Conservation (phyloP, 2,888 invertebrate genomes). For the Allygus modestus region DNA sequence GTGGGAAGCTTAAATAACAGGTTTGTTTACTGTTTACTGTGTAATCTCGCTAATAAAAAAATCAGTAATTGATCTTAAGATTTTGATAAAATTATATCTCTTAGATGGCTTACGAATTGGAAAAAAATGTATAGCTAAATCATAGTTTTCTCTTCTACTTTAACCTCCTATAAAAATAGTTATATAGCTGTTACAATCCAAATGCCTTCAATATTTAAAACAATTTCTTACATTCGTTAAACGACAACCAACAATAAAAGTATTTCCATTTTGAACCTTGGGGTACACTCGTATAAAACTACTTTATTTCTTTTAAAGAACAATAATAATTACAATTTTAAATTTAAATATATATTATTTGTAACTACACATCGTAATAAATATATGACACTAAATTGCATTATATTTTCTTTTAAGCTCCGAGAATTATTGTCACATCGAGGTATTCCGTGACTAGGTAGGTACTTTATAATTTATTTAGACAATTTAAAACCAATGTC, state of each 20-base stretch:
- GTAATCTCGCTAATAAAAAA: no score
- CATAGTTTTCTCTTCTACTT: no score
- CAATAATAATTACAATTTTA: constrained; percentile 51
- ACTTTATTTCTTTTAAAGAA: constrained; percentile 39
- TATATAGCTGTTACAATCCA: no score
- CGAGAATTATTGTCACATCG: constrained; percentile 60
- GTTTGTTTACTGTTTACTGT: no score
- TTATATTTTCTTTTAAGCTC: constrained; percentile 57
- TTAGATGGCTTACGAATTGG: no score
- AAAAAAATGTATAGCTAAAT: no score
- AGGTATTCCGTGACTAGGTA: constrained; percentile 60
- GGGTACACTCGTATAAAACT: constrained; percentile 26
- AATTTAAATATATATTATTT: constrained; percentile 54
- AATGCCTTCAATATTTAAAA: no score
- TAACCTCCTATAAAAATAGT: no score
- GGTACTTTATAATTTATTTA: constrained; percentile 57
- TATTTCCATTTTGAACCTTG: constrained; percentile 49
- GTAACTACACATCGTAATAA: constrained; percentile 49
- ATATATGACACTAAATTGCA: constrained; percentile 60
- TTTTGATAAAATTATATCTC: no score
- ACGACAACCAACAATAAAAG: constrained; percentile 23
- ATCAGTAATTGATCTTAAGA: no score
- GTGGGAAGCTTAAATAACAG: no score
- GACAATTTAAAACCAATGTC: constrained; percentile 59
- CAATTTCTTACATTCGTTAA: no score